Evolutionary conservation across 2,888 invertebrate species (phyloP), one percentile per base, ranked within the genome.

Genomic region (Blera fallax): DNA sequence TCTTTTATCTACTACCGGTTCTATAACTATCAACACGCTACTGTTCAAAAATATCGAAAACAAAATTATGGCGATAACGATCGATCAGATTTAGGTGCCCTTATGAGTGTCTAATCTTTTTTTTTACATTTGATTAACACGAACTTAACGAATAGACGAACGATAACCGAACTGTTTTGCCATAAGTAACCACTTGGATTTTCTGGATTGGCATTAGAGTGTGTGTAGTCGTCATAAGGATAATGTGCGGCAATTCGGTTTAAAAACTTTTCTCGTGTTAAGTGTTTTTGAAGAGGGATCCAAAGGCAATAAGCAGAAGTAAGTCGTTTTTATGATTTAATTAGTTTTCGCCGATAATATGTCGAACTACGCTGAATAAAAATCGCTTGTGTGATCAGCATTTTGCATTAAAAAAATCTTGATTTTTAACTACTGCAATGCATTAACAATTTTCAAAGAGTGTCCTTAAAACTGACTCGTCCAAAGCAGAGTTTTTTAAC

Each of bases 81-180:
- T 65, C 50, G 14, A 65, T 50, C 34, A 8, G 34, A 34, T 65
- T 65, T 65, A 37, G 21, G 11, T 34, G 37, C 67, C 67, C 37
- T 52, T 52, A 52, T 11, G 21, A 10, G 37, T 16, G 52, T 16
- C 67, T 67, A 67, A 67, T 67, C 67, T 52, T 14, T 11, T 37
- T 21, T 37, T 37, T 24, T 24, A 24, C n/a, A 37, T 10, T 24
- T 27, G 37, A 52, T 52, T 37, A 52, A 21, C 6, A 11, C 10
- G 11, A 52, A 50, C 24, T 52, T 40, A 24, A 27, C 52, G 14
- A 37, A 27, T 24, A 8, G 27, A 10, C 18, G 11, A 18, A 8
- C 6, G 32, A 50, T 50, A 24, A 5, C n/a, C 8, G 5, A 4
- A 18, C 2, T 18, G 8, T 14, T 45, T 6, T 18, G 5, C 16